Conservation (phyloP, 2,113 vertebrate species). For the Lepus americanus region DNA sequence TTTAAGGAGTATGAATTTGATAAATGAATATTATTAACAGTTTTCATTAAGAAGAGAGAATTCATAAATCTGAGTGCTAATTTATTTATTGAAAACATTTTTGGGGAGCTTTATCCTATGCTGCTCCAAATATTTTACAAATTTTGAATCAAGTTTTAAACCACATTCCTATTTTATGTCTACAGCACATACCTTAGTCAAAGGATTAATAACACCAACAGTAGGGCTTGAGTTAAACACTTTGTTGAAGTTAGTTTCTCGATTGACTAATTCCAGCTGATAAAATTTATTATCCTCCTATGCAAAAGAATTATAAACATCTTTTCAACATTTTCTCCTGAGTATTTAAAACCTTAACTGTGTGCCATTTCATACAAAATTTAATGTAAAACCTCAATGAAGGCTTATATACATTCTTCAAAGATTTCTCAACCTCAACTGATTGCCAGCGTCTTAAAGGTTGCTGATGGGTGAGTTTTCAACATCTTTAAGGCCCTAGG, state of each 20-base stretch:
- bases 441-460: background rate
- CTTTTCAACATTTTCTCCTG: conserved; percentile 85
- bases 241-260: conserved; percentile 99
- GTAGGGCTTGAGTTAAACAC: conserved; percentile 98
- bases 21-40: background rate
- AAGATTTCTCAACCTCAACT: conserved; percentile 17
- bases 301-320: conserved; percentile 87
- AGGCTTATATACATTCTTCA: background rate
- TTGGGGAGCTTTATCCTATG: conserved; percentile 30
- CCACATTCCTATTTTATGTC: conserved; percentile 80
- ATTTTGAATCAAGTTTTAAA: conserved; percentile 48
- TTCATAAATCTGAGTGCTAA: conserved; percentile 18
- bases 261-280: conserved; percentile 99
- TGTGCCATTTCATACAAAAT: conserved; percentile 66
- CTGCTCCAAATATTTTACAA: background rate
- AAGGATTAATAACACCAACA: conserved; percentile 98
- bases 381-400: conserved; percentile 45
- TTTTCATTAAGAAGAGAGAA: conserved; percentile 62
- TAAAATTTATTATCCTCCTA: conserved; percentile 99
- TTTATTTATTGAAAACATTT: conserved; percentile 43
- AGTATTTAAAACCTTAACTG: conserved; percentile 75
- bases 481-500: background rate
- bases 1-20: conserved; percentile 31
- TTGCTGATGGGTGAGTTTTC: background rate
- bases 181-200: conserved; percentile 95